Evolutionary conservation across 2,888 invertebrate species (phyloP).

Genomic region (Synergus gifuensis): DNA sequence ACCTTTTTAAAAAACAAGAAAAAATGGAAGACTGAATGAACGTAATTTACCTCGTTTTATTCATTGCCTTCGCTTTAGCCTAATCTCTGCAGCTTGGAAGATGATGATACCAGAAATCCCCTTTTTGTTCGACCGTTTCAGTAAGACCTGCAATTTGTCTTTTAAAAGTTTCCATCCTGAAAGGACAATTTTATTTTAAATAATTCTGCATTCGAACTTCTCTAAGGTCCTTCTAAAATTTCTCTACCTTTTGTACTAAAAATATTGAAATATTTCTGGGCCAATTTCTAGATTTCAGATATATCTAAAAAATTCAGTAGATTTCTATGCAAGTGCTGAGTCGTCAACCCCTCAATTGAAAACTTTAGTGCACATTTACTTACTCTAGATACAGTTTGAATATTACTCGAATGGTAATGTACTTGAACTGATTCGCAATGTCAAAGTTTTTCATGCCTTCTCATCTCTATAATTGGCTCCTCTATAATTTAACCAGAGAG

Average conservation of each 20-base stretch:
- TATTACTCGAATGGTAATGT: conserved; percentile 27
- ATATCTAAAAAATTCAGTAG: too few species aligned
- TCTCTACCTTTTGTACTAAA: not conserved
- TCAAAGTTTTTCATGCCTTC: conserved; percentile 18
- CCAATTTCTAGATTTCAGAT: too few species aligned
- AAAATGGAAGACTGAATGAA: not conserved
- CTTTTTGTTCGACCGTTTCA: not conserved
- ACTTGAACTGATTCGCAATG: conserved; percentile 29
- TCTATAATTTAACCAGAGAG: conserved; percentile 4
- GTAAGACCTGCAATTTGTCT: not conserved
- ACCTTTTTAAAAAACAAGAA: not conserved
- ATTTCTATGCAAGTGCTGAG: too few species aligned
- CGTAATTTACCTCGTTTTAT: not conserved
- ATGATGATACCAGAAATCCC: not conserved
- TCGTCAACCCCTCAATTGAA: not conserved
- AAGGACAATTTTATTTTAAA: not conserved
- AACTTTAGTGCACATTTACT: not conserved
- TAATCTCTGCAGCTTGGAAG: not conserved
- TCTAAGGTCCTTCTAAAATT: too few species aligned
- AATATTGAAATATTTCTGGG: not conserved
- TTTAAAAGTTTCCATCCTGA: not conserved
- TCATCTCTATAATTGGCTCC: conserved; percentile 34
- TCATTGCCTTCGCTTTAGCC: not conserved
- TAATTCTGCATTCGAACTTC: not conserved
- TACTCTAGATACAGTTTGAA: conserved; percentile 1